Evolutionary conservation across 2,113 vertebrate genomes (phyloP).

Genomic region (Apodemus sylvaticus): DNA sequence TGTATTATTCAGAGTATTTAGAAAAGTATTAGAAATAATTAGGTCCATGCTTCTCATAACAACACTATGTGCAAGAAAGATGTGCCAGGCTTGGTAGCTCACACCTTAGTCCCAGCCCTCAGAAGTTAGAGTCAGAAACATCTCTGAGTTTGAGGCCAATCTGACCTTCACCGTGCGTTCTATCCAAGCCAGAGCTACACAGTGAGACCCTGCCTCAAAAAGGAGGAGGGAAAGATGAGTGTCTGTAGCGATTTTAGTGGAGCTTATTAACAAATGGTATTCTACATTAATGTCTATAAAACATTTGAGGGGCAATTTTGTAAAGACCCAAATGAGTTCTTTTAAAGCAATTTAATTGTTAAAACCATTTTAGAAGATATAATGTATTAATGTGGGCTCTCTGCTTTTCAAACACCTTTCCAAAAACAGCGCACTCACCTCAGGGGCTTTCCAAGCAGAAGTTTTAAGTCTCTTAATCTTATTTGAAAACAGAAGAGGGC

Average conservation of each 20-base stretch:
- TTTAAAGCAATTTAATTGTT: neutral
- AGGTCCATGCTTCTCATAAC: neutral
- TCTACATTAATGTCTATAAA: conserved; percentile 16
- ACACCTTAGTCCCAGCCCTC: neutral
- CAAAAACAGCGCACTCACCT: conserved; percentile 65
- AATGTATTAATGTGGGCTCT: neutral
- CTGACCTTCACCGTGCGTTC: neutral
- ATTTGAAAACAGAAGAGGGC: conserved; percentile 73
- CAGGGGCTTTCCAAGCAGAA: conserved; percentile 83
- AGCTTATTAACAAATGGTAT: neutral
- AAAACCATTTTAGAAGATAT: neutral
- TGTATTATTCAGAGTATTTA: neutral
- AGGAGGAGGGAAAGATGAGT: neutral
- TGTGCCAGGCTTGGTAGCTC: no score
- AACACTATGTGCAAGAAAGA: neutral
- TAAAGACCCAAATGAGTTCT: neutral
- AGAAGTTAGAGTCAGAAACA: neutral
- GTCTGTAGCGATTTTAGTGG: neutral
- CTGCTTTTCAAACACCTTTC: conserved; percentile 53
- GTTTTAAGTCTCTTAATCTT: conserved; percentile 73
- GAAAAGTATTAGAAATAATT: neutral
- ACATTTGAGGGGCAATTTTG: neutral
- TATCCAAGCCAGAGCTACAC: neutral
- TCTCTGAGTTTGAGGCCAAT: no score
- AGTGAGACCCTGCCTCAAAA: neutral